These are phyloP conservation scores for Choristoneura fumiferana DNA, from an alignment of 1,140 invertebrate genomes.

Conservation along the genomic window DNA sequence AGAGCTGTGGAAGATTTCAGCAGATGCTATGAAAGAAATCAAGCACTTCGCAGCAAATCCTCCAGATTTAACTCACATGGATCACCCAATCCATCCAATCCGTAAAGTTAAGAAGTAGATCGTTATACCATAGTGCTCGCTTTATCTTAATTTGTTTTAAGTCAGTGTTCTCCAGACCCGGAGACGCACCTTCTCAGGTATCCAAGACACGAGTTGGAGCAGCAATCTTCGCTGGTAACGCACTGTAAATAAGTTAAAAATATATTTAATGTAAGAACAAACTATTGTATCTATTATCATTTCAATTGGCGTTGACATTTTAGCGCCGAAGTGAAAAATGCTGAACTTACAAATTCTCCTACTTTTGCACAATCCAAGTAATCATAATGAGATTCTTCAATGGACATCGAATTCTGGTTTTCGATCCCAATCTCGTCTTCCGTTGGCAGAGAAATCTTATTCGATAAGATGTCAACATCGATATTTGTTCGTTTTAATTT, in stretches of 20 bases:
- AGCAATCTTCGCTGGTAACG: constrained; percentile 62
- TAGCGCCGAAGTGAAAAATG: too few species aligned
- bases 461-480: too few species aligned
- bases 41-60: constrained; percentile 82
- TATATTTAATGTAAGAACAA: not conserved
- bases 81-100: constrained; percentile 85
- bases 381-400: too few species aligned
- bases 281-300: not conserved
- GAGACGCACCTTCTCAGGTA: constrained; percentile 68
- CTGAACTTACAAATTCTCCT: too few species aligned
- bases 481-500: too few species aligned
- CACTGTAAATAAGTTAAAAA: constrained; percentile 58
- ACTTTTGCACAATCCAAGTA: too few species aligned
- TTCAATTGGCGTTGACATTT: too few species aligned
- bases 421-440: too few species aligned
- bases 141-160: too few species aligned
- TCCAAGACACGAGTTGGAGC: constrained; percentile 57
- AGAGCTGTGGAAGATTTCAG: constrained; percentile 83
- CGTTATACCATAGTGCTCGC: not conserved
- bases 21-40: constrained; percentile 83
- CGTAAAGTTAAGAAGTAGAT: constrained; percentile 56
- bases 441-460: too few species aligned
- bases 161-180: constrained; percentile 25
- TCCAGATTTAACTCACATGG: constrained; percentile 82
- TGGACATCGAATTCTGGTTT: too few species aligned